These are phyloP conservation scores for Sabatieria punctata DNA, from an alignment of 2,888 invertebrate genomes.

Conservation along the genomic window DNA sequence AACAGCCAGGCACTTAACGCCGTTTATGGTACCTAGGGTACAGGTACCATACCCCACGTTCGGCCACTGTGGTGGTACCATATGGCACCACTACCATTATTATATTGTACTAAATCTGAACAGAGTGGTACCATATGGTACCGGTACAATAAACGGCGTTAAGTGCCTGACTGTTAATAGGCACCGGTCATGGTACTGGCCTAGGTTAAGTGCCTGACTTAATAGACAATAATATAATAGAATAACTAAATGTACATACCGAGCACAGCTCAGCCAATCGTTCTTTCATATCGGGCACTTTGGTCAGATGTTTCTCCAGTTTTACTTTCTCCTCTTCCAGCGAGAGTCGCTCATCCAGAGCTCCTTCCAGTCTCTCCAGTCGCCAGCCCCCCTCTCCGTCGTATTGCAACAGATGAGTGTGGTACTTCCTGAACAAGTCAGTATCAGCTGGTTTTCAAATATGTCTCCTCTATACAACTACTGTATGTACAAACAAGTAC, in stretches of 20 bases:
- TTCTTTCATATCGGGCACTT: constrained; percentile 36
- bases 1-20: no score
- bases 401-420: constrained; percentile 81
- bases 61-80: no score
- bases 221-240: no score
- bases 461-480: not conserved
- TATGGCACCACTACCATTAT: no score
- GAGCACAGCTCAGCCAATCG: constrained; percentile 36
- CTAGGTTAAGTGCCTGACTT: no score
- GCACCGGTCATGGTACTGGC: no score
- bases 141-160: no score
- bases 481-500: not conserved
- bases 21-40: no score
- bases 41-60: no score
- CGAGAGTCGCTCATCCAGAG: constrained; percentile 27
- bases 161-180: no score
- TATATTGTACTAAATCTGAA: no score
- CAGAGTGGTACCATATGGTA: no score
- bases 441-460: not conserved
- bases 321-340: constrained; percentile 39
- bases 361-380: constrained; percentile 45
- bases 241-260: constrained; percentile 18
- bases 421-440: constrained; percentile 60
- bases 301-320: constrained; percentile 37
- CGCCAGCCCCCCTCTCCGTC: constrained; percentile 88